These are phyloP conservation scores for Leptopilina boulardi DNA, from an alignment of 1,140 invertebrate genomes.

Conservation along the genomic window DNA sequence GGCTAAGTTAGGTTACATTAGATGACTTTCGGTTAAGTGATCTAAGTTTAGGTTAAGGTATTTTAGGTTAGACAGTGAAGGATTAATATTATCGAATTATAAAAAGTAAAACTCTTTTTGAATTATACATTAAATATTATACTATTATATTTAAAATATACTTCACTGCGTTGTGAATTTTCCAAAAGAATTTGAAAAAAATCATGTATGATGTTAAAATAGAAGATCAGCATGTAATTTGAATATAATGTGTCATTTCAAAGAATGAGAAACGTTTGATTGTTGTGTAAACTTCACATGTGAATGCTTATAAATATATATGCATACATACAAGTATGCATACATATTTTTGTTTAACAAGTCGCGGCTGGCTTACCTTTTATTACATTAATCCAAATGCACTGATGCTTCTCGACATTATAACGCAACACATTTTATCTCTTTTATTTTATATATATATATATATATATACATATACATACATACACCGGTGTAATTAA, in stretches of 20 bases:
- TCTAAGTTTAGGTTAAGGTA: too few species aligned
- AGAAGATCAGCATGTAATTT: neutral
- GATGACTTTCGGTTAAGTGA: too few species aligned
- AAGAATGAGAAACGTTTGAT: neutral
- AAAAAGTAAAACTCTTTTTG: too few species aligned
- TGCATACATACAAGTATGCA: neutral
- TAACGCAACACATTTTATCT: neutral
- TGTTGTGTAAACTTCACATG: neutral
- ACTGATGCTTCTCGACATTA: conserved; percentile 7
- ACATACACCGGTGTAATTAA: conserved; percentile 7
- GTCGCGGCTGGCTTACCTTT: conserved; percentile 17
- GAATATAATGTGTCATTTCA: neutral
- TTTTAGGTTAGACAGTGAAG: too few species aligned
- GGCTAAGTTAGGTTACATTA: too few species aligned
- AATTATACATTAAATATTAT: too few species aligned
- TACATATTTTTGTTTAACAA: neutral
- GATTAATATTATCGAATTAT: too few species aligned
- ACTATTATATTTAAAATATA: too few species aligned
- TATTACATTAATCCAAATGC: conserved; percentile 15
- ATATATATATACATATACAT: neutral
- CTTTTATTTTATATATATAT: neutral
- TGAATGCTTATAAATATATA: neutral
- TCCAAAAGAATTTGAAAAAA: too few species aligned
- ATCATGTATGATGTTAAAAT: neutral
- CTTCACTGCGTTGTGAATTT: too few species aligned